These are phyloP conservation scores for Machimus rusticus DNA, from an alignment of 2,888 invertebrate genomes.

Conservation along the genomic window DNA sequence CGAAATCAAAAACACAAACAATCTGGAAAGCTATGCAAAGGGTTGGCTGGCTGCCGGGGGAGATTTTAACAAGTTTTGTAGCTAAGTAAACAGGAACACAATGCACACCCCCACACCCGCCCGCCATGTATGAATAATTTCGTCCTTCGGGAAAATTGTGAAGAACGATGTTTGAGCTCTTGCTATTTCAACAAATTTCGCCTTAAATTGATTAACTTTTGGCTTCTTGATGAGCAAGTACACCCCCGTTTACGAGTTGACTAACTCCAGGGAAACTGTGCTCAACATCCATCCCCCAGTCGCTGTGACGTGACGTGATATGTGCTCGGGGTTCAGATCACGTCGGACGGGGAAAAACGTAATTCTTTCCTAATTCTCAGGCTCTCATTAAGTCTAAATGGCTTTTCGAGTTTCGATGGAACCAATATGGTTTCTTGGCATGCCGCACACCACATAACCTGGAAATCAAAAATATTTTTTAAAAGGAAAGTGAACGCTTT, in stretches of 20 bases:
- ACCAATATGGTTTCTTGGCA: background rate
- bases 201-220: constrained; percentile 37
- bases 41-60: background rate
- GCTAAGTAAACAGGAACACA: constrained; percentile 28
- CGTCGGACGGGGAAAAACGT: background rate
- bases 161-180: constrained; percentile 29
- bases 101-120: background rate
- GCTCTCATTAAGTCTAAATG: background rate
- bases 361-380: background rate
- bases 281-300: background rate
- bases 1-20: constrained; percentile 38
- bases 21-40: constrained; percentile 14
- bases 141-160: constrained; percentile 26
- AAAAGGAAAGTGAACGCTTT: background rate
- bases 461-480: background rate
- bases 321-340: background rate
- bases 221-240: constrained; percentile 6
- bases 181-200: constrained; percentile 36
- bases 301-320: background rate
- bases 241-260: background rate
- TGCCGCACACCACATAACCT: background rate
- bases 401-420: background rate
- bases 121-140: constrained; percentile 29
- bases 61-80: constrained; percentile 35
- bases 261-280: background rate